phyloP scores from a whole-genome alignment of 1,140 invertebrate species.

The Zophobas morio region DNA sequence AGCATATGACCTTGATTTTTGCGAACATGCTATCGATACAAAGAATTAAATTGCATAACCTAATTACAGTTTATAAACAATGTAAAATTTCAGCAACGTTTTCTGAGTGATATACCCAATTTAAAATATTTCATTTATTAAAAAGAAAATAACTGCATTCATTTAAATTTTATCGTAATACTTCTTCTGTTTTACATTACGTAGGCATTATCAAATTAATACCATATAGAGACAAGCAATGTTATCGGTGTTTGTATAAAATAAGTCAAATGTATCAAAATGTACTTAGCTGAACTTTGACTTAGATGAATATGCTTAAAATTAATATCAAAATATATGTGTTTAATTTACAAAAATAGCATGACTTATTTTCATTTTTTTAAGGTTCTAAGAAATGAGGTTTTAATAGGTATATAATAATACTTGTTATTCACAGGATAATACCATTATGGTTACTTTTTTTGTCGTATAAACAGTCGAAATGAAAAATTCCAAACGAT shows the following conservation, averaged over 20 bases:
- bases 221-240: neutral
- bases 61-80: neutral
- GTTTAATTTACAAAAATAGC: neutral
- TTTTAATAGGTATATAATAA: too few species aligned
- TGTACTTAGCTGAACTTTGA: slow-evolving; percentile 21
- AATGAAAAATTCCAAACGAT: too few species aligned
- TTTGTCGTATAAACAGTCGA: too few species aligned
- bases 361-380: too few species aligned
- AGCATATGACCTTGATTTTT: slow-evolving; percentile 3
- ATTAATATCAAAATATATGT: slow-evolving; percentile 1
- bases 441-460: too few species aligned
- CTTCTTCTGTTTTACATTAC: too few species aligned
- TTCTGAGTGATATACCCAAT: too few species aligned
- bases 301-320: neutral
- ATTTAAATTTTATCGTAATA: too few species aligned
- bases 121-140: too few species aligned
- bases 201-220: neutral
- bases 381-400: too few species aligned
- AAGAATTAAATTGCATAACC: slow-evolving; percentile 13
- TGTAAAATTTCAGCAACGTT: neutral
- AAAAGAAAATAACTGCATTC: too few species aligned
- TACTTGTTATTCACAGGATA: too few species aligned
- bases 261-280: neutral
- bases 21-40: neutral
- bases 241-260: neutral